Conservation (phyloP, 2,113 vertebrate genomes). For the Urocynchramus pylzowi region DNA sequence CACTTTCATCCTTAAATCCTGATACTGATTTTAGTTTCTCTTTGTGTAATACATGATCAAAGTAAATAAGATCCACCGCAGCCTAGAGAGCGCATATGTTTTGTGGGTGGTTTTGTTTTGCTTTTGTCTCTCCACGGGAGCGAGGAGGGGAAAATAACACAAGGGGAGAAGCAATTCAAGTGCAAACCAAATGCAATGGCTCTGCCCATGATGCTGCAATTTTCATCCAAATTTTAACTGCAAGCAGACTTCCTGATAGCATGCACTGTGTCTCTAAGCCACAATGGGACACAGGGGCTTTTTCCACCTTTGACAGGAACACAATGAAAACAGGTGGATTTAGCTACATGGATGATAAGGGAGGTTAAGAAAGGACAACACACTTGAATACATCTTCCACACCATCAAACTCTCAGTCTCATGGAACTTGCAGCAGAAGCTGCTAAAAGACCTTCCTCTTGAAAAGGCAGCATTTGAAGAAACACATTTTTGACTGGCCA, state of each 20-base stretch:
- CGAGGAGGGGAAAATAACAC: background rate
- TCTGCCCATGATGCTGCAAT: background rate
- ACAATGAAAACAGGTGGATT: background rate
- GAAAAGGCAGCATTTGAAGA: background rate
- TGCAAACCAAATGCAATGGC: slow-evolving; percentile 2
- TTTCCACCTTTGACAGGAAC: background rate
- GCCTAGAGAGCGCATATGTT: background rate
- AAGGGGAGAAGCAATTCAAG: background rate
- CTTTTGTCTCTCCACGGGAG: slow-evolving; percentile 13
- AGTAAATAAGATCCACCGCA: slow-evolving; percentile 10
- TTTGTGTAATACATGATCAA: slow-evolving; percentile 41
- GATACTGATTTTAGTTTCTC: slow-evolving; percentile 19
- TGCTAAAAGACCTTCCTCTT: background rate
- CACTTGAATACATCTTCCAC: background rate
- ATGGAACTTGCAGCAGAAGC: background rate
- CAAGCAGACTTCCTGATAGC: background rate
- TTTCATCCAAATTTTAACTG: background rate
- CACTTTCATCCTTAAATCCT: slow-evolving; percentile 9
- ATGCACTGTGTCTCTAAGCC: background rate
- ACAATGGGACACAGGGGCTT: background rate
- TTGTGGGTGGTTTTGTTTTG: slow-evolving; percentile 50
- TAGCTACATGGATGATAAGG: background rate
- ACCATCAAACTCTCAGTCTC: background rate
- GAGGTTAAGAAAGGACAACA: background rate
- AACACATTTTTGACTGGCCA: background rate